Evolutionary conservation across 2,797 vertebrate genomes (phyloP).

Genomic region (Onychomys arenicola): DNA sequence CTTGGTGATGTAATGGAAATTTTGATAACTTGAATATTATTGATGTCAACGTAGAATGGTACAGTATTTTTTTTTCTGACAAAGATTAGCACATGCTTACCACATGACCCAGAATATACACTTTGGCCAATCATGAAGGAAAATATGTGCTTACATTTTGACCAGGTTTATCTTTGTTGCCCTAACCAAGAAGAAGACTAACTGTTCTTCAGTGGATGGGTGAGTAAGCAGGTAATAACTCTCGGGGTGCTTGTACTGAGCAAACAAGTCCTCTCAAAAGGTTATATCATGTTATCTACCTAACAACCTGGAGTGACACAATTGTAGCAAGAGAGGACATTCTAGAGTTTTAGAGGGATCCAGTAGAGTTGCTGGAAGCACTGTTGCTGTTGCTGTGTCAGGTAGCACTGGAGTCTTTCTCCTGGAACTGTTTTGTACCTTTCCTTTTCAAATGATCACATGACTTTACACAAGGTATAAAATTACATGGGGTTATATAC

Average conservation of each 20-base stretch:
- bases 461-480: not conserved
- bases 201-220: not conserved
- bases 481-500: not conserved
- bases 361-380: not conserved
- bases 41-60: not conserved
- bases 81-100: not conserved
- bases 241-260: not conserved
- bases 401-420: not conserved
- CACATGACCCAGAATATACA: not conserved
- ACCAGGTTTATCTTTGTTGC: conserved; percentile 23
- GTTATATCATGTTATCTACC: not conserved
- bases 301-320: not conserved
- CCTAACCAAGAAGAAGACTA: not conserved
- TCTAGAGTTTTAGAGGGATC: not conserved
- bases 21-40: not conserved
- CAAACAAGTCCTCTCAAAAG: not conserved
- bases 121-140: not conserved
- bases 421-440: not conserved
- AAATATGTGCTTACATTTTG: conserved; percentile 27
- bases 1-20: not conserved
- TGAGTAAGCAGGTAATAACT: not conserved
- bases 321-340: not conserved
- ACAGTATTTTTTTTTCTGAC: conserved; percentile 16
- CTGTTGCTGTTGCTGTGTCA: not conserved
- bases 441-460: not conserved